These are phyloP conservation scores for human DNA, from an alignment of 2,113 vertebrate genomes.

Conservation along the genomic window DNA sequence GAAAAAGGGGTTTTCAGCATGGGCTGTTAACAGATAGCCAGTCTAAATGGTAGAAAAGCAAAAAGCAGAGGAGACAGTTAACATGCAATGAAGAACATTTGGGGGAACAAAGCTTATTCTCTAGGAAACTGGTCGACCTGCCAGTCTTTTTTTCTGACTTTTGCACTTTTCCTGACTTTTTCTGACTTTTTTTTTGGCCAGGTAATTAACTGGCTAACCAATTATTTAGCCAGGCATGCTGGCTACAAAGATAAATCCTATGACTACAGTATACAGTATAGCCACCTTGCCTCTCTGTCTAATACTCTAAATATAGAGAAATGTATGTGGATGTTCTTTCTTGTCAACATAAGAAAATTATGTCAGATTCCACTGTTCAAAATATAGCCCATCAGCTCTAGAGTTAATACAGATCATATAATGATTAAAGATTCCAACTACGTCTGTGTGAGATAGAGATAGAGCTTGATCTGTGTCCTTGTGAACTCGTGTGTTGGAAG, in stretches of 20 bases:
- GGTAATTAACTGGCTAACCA: not conserved
- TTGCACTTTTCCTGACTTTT: not conserved
- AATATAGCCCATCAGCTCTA: conserved; percentile 74
- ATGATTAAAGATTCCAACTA: conserved; percentile 74
- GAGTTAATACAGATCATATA: conserved; percentile 72
- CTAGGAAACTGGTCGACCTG: not conserved
- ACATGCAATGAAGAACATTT: not conserved
- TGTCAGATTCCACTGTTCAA: conserved; percentile 71
- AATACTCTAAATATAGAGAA: conserved; percentile 57
- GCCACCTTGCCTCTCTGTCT: conserved; percentile 21
- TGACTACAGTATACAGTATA: not conserved
- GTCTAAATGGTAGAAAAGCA: not conserved
- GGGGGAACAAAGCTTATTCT: not conserved
- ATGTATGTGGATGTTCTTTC: conserved; percentile 65
- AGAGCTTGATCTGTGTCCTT: conserved; percentile 70
- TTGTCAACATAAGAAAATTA: conserved; percentile 73
- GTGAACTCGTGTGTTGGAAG: conserved; percentile 73
- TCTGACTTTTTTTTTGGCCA: no score
- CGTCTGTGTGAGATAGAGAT: conserved; percentile 65
- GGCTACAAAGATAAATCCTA: not conserved
- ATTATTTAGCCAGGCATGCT: not conserved
- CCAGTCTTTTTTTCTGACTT: not conserved
- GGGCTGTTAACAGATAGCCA: not conserved
- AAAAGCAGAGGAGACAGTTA: not conserved
- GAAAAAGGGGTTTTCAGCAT: not conserved